phyloP scores from a whole-genome alignment of 2,888 invertebrate genomes.

The Ellobium chinense region DNA sequence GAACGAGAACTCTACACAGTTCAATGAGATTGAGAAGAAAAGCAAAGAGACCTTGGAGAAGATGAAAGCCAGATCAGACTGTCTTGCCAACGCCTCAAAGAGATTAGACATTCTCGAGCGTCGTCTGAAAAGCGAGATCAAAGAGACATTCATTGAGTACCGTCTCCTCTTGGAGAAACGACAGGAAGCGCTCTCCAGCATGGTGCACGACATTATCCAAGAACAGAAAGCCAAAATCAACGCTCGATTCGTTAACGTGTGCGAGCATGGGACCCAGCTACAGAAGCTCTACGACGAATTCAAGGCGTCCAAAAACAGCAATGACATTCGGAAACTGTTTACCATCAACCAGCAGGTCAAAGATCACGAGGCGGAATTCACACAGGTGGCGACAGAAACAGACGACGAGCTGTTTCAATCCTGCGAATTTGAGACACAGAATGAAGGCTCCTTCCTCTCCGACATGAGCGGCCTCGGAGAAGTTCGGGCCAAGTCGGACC shows the following conservation, averaged over 20 bases:
- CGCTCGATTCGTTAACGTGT: conserved; percentile 65
- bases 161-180: conserved; percentile 68
- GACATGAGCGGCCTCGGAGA: conserved; percentile 73
- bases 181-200: conserved; percentile 66
- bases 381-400: conserved; percentile 57
- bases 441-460: conserved; percentile 66
- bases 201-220: conserved; percentile 63
- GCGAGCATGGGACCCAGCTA: conserved; percentile 65
- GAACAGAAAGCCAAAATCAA: conserved; percentile 68
- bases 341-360: conserved; percentile 67
- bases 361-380: conserved; percentile 64
- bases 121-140: conserved; percentile 63
- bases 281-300: conserved; percentile 70
- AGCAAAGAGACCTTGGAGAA: conserved; percentile 55
- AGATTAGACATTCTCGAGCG: conserved; percentile 71
- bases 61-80: conserved; percentile 66
- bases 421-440: conserved; percentile 65
- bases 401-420: conserved; percentile 67
- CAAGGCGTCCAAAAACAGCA: conserved; percentile 61
- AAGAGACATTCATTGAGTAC: conserved; percentile 74
- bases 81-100: conserved; percentile 70
- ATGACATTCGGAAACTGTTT: conserved; percentile 68
- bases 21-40: conserved; percentile 54
- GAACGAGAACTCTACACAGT: conserved; percentile 65
- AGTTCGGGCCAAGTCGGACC: conserved; percentile 59